Base-by-base conservation (phyloP, 2,113 vertebrate genomes). In the Paedocypris sp. region DNA sequence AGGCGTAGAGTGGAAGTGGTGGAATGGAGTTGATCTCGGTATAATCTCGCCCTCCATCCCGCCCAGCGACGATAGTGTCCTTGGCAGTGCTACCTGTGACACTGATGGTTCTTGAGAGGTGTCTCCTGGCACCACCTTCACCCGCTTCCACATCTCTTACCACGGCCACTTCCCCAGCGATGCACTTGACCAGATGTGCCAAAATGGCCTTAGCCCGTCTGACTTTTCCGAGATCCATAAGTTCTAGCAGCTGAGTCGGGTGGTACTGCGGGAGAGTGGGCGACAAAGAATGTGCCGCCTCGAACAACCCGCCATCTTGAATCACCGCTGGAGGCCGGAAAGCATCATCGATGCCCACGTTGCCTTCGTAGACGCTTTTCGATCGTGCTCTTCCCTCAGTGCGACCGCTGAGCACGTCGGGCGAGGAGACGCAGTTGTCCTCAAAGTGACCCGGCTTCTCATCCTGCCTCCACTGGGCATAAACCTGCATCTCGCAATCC, bases 401-500 rank as follows among this genome's bases (percentile, higher is more conserved):
- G 33, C 54, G 68, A 20, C 72, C 49, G 57, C 77, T 69, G 16
- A 83, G 69, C 46, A 81, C 83, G 61, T 98, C 93, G 48, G 67
- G 54, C 6, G 77, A 70, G 10, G 82, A 87, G 4, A 75, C 25
- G 68, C 79, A 78, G 3, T 82, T 83, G 4, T 75, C 73, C 3
- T 92, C 89, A 5, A 68, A 68, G n/a, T 90, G 89, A 5, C 86
- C 83, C 0, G 68, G 79, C 73, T 86, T 95, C 67, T 89, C 80
- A 6, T 87, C 83, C 1, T 98, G 93, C 60, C 90, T 91, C 95
- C 95, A 99, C 53, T 99, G 95, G 12, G 94, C 94, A 20, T 99
- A 99, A 10, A 99, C 95, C 0, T 99, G 95, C 95, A 99, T 99
- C 77, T 99, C 95, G 75, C 95, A 99, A 71, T 99, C 95, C 95